Base-by-base conservation (phyloP, 2,888 invertebrate species). In the Polylopha cassiicola region DNA sequence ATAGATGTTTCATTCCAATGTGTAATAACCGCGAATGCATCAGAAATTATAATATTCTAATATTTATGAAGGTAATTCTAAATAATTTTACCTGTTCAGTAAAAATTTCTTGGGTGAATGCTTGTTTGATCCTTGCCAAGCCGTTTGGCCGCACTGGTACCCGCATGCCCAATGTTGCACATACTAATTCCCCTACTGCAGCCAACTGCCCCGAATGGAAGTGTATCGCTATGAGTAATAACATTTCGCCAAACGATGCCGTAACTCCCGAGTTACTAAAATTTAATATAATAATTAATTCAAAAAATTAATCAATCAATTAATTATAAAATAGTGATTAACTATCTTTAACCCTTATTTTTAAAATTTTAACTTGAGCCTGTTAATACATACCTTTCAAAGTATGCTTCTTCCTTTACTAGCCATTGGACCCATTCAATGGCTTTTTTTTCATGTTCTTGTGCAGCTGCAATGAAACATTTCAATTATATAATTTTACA, bases 31-130 rank as follows among this genome's bases (percentile, higher is more conserved):
- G n/a, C n/a, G n/a, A n/a, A n/a, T n/a, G n/a, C n/a, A n/a, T n/a
- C n/a, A n/a, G n/a, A n/a, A n/a, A n/a, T n/a, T n/a, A n/a, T n/a
- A n/a, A n/a, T n/a, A n/a, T n/a, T n/a, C n/a, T n/a, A n/a, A n/a
- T n/a, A n/a, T n/a, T n/a, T n/a, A n/a, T n/a, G n/a, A n/a, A n/a
- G n/a, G 6, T 10, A 6, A 9, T 18, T 30, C 6, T 8, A 17
- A 8, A 15, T 11, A 5, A 28, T 15, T 11, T 37, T 74, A 90
- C 91, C 88, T 98, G 97, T 73, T 98, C 98, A 0, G 97, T 97
- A 66, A 98, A 98, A 50, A 99, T 94, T 70, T 98, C 98, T 63
- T 97, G 96, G 0, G 95, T 97, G 66, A 99, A 98, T 17, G 98
- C 93, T 63, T 94, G 94, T 68, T 96, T 97, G 80, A 97, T 94